Evolutionary conservation across 2,888 invertebrate species (phyloP).

Genomic region (Drosophila nr. perissopoda): DNA sequence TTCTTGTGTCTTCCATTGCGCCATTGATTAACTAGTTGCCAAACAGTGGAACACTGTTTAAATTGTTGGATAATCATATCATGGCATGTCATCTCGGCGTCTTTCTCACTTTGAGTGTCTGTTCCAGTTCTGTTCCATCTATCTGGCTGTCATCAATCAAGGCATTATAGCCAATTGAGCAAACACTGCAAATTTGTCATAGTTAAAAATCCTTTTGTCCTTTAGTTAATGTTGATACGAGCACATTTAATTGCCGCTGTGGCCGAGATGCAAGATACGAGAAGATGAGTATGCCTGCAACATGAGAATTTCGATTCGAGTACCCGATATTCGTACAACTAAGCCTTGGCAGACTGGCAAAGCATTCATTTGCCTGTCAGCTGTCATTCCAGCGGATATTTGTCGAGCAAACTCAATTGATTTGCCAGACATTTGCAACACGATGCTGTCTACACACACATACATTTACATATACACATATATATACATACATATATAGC

Average conservation of each 20-base stretch:
- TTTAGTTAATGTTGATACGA: constrained; percentile 42
- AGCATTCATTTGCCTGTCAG: constrained; percentile 59
- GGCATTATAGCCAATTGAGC: constrained; percentile 65
- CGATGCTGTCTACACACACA: constrained; percentile 6
- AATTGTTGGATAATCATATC: constrained; percentile 68
- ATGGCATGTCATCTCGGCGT: constrained; percentile 37
- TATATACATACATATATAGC: constrained; percentile 17
- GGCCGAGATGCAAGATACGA: background rate
- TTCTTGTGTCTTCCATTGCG: background rate
- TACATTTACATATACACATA: background rate
- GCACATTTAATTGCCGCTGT: constrained; percentile 57
- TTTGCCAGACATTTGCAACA: constrained; percentile 55
- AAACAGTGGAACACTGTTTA: constrained; percentile 53
- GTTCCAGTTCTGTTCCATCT: background rate
- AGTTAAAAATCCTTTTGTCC: constrained; percentile 47
- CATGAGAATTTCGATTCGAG: constrained; percentile 3
- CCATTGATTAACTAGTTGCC: constrained; percentile 59
- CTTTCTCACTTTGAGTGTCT: background rate
- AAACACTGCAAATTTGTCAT: constrained; percentile 67
- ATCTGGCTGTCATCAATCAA: constrained; percentile 49
- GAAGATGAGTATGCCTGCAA: background rate
- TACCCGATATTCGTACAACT: constrained; percentile 22
- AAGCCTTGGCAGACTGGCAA: constrained; percentile 23
- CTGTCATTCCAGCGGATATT: constrained; percentile 71
- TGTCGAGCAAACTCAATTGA: constrained; percentile 76